Evolutionary conservation across 2,797 vertebrate genomes (phyloP).

Genomic region (Karalla daura): DNA sequence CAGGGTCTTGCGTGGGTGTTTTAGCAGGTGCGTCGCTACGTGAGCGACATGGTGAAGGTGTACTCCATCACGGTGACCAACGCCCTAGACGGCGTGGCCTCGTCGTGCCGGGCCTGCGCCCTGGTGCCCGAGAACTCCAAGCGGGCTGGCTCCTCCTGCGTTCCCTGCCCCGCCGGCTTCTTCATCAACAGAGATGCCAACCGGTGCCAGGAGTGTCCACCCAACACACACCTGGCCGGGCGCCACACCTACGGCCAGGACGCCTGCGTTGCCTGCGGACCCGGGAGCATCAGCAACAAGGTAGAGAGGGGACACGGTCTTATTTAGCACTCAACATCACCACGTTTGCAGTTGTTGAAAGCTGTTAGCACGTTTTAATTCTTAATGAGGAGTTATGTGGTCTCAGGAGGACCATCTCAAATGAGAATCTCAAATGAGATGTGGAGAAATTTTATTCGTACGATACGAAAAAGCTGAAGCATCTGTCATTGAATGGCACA

Average conservation of each 20-base stretch:
- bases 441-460: no score
- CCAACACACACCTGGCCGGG: conserved; percentile 90
- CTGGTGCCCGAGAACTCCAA: conserved; percentile 84
- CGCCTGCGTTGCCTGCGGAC: conserved; percentile 91
- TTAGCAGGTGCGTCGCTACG: conserved; percentile 86
- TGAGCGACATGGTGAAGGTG: conserved; percentile 92
- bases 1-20: not conserved
- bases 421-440: no score
- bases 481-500: no score
- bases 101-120: conserved; percentile 91
- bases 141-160: conserved; percentile 88
- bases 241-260: conserved; percentile 91
- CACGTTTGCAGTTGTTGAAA: no score
- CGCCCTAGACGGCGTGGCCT: conserved; percentile 90
- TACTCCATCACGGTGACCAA: conserved; percentile 94
- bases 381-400: no score
- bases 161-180: conserved; percentile 93
- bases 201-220: conserved; percentile 91
- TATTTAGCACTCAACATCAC: no score
- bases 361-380: no score
- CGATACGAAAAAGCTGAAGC: no score
- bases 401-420: no score
- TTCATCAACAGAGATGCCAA: conserved; percentile 93
- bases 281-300: conserved; percentile 91
- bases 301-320: no score